A percentile compares a stretch with the other conserved stretches of the same genome.
phyloP scores from a whole-genome alignment of 1,140 invertebrate species.

The Cyclargus thomasi region DNA sequence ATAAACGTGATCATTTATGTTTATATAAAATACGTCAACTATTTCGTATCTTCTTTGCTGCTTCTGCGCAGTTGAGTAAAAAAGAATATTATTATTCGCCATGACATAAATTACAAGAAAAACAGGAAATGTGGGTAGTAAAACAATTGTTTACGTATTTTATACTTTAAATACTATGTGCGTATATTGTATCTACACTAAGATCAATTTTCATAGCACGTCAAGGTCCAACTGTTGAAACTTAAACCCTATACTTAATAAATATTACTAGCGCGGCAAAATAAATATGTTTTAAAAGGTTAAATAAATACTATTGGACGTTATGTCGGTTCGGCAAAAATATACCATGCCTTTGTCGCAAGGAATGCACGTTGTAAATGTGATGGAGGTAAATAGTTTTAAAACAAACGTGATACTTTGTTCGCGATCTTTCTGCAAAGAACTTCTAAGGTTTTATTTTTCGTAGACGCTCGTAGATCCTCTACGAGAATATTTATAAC shows the following conservation, averaged over 20 bases:
- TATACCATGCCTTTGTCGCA: not conserved
- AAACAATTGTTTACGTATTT: no score
- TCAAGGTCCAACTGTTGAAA: not conserved
- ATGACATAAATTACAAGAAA: no score
- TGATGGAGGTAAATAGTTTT: not conserved
- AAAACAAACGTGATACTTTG: no score
- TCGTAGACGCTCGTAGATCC: not conserved
- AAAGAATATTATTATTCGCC: no score
- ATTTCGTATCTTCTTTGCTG: no score
- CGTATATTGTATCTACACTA: not conserved
- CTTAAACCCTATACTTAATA: not conserved
- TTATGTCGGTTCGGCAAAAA: not conserved
- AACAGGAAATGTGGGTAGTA: no score
- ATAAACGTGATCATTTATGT: no score
- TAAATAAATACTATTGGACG: not conserved
- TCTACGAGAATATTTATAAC: not conserved
- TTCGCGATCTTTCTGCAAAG: no score
- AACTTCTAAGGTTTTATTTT: no score
- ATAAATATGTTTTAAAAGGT: not conserved
- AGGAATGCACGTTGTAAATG: not conserved
- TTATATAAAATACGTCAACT: no score
- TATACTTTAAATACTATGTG: no score
- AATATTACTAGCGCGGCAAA: not conserved
- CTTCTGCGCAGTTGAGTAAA: no score
- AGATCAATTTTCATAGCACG: not conserved